Percentiles rank a stretch among this genome's conserved stretches.
These are phyloP conservation scores for Melipona bicolor DNA, from an alignment of 2,888 invertebrate genomes.

Conservation along the genomic window DNA sequence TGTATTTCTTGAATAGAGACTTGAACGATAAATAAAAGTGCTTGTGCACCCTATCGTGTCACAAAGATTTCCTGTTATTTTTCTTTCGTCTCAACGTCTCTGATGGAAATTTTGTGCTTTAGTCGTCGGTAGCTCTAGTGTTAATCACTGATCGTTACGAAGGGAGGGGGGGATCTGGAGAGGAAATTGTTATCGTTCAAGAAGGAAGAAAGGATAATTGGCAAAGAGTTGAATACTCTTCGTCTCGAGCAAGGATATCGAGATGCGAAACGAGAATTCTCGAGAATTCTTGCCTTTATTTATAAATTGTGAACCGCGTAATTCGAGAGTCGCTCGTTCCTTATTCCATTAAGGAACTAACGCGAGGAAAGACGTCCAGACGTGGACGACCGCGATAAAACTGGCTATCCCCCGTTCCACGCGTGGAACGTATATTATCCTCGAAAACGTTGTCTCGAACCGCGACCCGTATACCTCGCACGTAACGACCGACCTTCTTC, in stretches of 20 bases:
- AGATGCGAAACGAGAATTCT: background rate
- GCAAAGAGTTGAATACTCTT: background rate
- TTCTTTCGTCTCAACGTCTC: no score
- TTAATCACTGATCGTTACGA: background rate
- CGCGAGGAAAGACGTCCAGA: background rate
- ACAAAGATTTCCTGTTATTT: no score
- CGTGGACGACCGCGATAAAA: constrained; percentile 1
- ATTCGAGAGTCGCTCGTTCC: background rate
- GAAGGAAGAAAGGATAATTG: background rate
- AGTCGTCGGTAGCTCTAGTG: no score
- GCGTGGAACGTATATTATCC: constrained; percentile 26
- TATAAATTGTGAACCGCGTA: background rate
- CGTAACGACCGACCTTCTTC: constrained; percentile 56
- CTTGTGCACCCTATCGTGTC: no score
- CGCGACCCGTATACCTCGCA: constrained; percentile 38
- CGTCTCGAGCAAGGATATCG: background rate
- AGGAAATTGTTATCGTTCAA: background rate
- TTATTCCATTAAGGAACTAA: constrained; percentile 4
- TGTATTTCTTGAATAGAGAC: no score
- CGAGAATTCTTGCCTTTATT: background rate
- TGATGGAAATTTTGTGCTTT: no score
- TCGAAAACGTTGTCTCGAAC: constrained; percentile 25
- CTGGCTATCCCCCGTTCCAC: background rate
- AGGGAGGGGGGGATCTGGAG: background rate
- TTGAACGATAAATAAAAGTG: no score